Base-by-base conservation (phyloP, 2,888 invertebrate species). In the Cheilosia grossa region DNA sequence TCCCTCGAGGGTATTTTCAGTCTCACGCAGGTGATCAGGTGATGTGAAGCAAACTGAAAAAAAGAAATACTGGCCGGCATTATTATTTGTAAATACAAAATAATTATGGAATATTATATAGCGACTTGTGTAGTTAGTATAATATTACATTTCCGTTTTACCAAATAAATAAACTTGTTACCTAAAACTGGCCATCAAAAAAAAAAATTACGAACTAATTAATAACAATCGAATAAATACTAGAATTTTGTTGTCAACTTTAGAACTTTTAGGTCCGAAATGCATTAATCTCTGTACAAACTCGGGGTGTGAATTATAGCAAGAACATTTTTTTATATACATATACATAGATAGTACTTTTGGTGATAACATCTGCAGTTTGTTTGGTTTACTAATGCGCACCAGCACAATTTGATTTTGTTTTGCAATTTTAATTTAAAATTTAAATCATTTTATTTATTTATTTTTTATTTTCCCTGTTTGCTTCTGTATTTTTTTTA, bases 351-450 rank as follows among this genome's bases (percentile, higher is more conserved):
- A 37, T 69, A 67, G 51, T 67, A 21, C 9, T 53, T 37, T 69
- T 64, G 13, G 54, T 83, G 42, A 74, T 69, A 63, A 69, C 82
- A 79, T 63, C 73, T 83, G 82, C 82, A 83, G 63, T 69, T 82
- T 78, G 73, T 78, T 83, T 79, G 79, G 63, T 82, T 73, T 79
- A 82, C 44, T 74, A 74, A 83, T 44, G 74, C 53, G 82, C 82
- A 83, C 82, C 33, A 63, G 78, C 56, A 83, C 69, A n/a, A 21
- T 21, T 21, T 66, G 42, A 53, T 72, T 59, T 53, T 37, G 17
- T 27, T 53, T 51, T 42, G 27, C 13, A 42, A 24, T 51, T 51
- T 51, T 24, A 24, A 24, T 63, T 74, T 54, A 10, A 59, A 30
- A 37, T 66, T 59, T 54, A 19, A 33, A 56, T 47, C 19, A 42